Percentiles rank a stretch among this genome's conserved stretches.
Evolutionary conservation across 2,888 invertebrate species (phyloP).

Genomic region (Heliconius ethilla): DNA sequence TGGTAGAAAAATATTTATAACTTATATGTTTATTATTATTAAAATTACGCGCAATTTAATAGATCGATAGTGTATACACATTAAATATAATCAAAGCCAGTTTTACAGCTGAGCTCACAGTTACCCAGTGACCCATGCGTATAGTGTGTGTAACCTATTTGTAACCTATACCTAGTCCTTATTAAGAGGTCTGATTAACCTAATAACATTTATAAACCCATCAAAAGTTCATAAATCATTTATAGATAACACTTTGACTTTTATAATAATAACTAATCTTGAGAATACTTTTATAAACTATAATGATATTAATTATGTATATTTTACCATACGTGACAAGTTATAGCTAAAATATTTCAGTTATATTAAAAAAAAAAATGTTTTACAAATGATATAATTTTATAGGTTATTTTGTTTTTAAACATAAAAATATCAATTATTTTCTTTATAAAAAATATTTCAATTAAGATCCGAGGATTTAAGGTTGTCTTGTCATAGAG

Average conservation of each 20-base stretch:
- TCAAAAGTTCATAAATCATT: slow-evolving; percentile 20
- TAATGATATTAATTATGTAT: not conserved
- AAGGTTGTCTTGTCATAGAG: not conserved
- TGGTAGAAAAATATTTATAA: not conserved
- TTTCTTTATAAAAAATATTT: not conserved
- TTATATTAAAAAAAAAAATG: not conserved
- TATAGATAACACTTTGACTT: slow-evolving; percentile 20
- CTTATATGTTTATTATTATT: not conserved
- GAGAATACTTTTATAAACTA: not conserved
- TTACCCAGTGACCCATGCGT: slow-evolving; percentile 44
- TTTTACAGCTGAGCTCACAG: slow-evolving; percentile 41
- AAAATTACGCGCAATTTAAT: slow-evolving; percentile 28
- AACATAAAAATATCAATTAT: not conserved
- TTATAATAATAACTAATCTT: slow-evolving; percentile 9
- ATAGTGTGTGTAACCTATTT: slow-evolving; percentile 38
- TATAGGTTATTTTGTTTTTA: not conserved
- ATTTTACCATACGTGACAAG: not conserved
- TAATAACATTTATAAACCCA: slow-evolving; percentile 34
- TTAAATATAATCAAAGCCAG: slow-evolving; percentile 35
- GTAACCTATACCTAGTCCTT: slow-evolving; percentile 39
- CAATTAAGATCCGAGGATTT: not conserved
- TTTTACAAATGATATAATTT: not conserved
- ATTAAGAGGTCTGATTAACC: slow-evolving; percentile 31
- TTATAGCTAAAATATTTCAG: not conserved
- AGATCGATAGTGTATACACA: slow-evolving; percentile 23